A percentile compares a stretch with the other conserved stretches of the same genome.
Evolutionary conservation across 2,888 invertebrate species (phyloP).

Genomic region (Chloroclysta siterata): DNA sequence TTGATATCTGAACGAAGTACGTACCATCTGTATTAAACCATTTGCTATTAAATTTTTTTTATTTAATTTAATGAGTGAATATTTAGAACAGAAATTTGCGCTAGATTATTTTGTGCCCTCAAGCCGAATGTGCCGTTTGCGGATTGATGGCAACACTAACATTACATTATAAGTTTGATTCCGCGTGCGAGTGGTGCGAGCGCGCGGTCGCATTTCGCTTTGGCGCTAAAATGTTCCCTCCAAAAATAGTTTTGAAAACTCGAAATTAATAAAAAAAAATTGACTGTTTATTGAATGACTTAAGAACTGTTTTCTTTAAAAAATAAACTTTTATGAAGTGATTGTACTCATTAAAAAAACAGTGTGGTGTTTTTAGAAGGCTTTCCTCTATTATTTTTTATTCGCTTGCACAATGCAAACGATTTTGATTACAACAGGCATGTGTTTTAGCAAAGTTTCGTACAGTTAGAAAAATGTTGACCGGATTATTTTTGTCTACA

Average conservation of each 20-base stretch:
- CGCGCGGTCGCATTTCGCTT: constrained; percentile 53
- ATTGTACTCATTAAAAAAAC: constrained; percentile 44
- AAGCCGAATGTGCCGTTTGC: too few relatives aligned
- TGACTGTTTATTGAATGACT: constrained; percentile 28
- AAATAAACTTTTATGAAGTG: constrained; percentile 60
- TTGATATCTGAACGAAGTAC: too few relatives aligned
- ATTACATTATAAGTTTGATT: constrained; percentile 25
- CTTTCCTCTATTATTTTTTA: constrained; percentile 48
- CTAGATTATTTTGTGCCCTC: too few relatives aligned
- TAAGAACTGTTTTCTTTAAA: constrained; percentile 59
- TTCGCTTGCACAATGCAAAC: constrained; percentile 72
- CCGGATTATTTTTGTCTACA: constrained; percentile 68
- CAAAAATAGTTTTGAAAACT: constrained; percentile 48
- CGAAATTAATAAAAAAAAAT: constrained; percentile 33
- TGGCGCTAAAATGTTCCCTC: constrained; percentile 62
- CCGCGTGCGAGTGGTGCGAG: constrained; percentile 53
- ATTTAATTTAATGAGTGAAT: too few relatives aligned
- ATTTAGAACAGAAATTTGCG: too few relatives aligned
- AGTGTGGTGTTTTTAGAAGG: constrained; percentile 58
- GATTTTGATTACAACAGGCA: constrained; percentile 65
- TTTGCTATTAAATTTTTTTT: too few relatives aligned
- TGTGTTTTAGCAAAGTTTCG: constrained; percentile 64
- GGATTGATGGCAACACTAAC: background rate
- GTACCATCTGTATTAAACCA: too few relatives aligned
- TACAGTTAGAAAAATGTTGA: constrained; percentile 75